Conservation (phyloP, 2,888 invertebrate genomes). For the Siphlonurus alternatus region DNA sequence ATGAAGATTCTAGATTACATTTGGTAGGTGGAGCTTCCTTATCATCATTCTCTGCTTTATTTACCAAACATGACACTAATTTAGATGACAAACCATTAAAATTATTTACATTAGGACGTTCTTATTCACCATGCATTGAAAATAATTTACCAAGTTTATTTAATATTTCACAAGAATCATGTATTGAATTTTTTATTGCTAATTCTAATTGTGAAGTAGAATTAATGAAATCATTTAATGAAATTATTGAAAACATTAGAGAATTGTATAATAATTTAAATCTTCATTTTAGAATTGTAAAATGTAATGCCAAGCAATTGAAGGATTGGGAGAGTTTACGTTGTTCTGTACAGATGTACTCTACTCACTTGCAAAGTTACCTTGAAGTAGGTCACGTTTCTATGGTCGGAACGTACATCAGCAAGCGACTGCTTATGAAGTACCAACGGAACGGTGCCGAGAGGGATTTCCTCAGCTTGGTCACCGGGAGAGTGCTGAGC, state of each 20-base stretch:
- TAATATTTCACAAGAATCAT: constrained; percentile 49
- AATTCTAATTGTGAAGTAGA: constrained; percentile 30
- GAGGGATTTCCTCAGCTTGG: constrained; percentile 42
- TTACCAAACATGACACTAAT: constrained; percentile 46
- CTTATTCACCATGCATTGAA: constrained; percentile 37
- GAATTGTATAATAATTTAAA: constrained; percentile 45
- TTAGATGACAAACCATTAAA: constrained; percentile 46
- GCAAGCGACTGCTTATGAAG: constrained; percentile 57
- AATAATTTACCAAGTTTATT: constrained; percentile 36
- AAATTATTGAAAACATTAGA: constrained; percentile 32
- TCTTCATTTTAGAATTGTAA: constrained; percentile 46
- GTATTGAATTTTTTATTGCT: constrained; percentile 43
- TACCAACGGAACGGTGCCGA: constrained; percentile 38
- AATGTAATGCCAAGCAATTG: constrained; percentile 42
- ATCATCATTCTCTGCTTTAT: constrained; percentile 53
- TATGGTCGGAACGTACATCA: constrained; percentile 51
- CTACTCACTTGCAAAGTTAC: constrained; percentile 40
- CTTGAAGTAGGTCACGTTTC: constrained; percentile 60
- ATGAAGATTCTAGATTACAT: constrained; percentile 41
- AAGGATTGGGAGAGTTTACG: constrained; percentile 46
- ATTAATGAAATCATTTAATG: constrained; percentile 37
- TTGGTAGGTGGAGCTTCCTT: constrained; percentile 60
- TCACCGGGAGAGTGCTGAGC: constrained; percentile 56
- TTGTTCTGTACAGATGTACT: constrained; percentile 57
- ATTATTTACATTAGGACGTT: constrained; percentile 51